Percentiles rank a stretch among this genome's conserved stretches.
Conservation (phyloP, 1,140 invertebrate species). For the Drosophila arawakana region DNA sequence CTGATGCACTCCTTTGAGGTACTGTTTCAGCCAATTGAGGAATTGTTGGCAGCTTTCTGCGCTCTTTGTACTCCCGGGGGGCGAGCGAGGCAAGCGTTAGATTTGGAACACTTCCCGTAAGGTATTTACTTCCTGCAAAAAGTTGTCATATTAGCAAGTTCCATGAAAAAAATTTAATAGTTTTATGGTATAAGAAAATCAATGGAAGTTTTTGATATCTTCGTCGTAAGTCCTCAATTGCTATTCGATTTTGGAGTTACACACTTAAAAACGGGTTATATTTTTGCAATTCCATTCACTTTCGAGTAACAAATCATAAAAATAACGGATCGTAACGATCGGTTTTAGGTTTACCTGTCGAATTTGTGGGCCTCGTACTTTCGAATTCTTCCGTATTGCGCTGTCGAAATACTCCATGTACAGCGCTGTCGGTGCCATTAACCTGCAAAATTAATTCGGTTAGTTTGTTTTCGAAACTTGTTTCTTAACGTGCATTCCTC, state of each 20-base stretch:
- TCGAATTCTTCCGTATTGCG: constrained; percentile 76
- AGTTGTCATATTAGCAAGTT: constrained; percentile 8
- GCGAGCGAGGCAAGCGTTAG: constrained; percentile 32
- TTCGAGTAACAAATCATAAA: constrained; percentile 25
- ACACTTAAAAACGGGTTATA: background rate
- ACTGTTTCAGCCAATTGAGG: constrained; percentile 30
- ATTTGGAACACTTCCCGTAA: constrained; percentile 66
- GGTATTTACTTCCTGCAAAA: constrained; percentile 48
- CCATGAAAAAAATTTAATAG: background rate
- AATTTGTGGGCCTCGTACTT: constrained; percentile 60
- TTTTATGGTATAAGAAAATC: background rate
- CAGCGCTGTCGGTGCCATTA: constrained; percentile 71
- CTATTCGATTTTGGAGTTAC: too few species aligned
- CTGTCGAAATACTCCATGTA: constrained; percentile 78
- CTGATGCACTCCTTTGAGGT: constrained; percentile 12
- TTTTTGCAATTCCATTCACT: constrained; percentile 35
- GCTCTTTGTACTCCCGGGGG: constrained; percentile 19
- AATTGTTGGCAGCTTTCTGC: constrained; percentile 12
- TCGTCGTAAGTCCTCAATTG: too few species aligned
- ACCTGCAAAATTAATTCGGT: constrained; percentile 61
- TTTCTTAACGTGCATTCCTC: constrained; percentile 18
- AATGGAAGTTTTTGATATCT: too few species aligned
- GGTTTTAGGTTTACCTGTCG: constrained; percentile 53
- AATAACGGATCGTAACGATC: constrained; percentile 22
- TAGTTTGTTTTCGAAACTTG: constrained; percentile 39